Evolutionary conservation across 2,797 vertebrate genomes (phyloP), one percentile per base, ranked within the genome.

Genomic region (Chelmon rostratus): DNA sequence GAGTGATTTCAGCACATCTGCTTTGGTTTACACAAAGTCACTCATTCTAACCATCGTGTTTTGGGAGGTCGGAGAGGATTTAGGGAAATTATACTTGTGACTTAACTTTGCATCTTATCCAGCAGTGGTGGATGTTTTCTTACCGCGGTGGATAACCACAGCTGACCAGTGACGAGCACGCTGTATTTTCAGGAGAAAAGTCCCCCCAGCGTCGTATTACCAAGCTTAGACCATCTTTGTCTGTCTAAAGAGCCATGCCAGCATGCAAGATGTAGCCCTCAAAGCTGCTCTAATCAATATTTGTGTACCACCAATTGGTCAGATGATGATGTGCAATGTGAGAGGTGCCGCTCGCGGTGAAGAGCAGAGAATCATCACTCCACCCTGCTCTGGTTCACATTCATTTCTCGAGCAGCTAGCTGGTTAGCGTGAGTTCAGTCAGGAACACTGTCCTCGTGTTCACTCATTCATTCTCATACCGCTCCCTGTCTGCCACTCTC

Each of bases 1-100:
- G 9, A 47, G 19, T 35, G 4, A 65, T 62, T 77, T 63, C 52
- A 23, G 38, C 12, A 37, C 58, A 57, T 78, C 38, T 76, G 73
- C 42, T 77, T 76, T 69, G 50, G 16, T 74, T 79, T 73, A 3
- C 13, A 25, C 16, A 79, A 38, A 67, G 58, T 42, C 58, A 62
- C 47, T 67, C 42, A 62, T 54, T 61, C 6, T 58, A 10, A 69
- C 50, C 31, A 9, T 15, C 49, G 31, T 72, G 56, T 78, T 81
- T 67, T 63, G 23, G 38, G 37, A 49, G 56, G 44, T 21, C 57
- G 28, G 40, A 65, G 15, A 18, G 5, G 42, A 46, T 62, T 73
- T 46, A 47, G 16, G 35, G 59, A 12, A 80, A 70, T 59, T 61
- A 59, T 10, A 5, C 19, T 52, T 66, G 4, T 35, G 75, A 71